Base-by-base conservation (phyloP, 2,797 vertebrate genomes). In the Lithobates sylvaticus region DNA sequence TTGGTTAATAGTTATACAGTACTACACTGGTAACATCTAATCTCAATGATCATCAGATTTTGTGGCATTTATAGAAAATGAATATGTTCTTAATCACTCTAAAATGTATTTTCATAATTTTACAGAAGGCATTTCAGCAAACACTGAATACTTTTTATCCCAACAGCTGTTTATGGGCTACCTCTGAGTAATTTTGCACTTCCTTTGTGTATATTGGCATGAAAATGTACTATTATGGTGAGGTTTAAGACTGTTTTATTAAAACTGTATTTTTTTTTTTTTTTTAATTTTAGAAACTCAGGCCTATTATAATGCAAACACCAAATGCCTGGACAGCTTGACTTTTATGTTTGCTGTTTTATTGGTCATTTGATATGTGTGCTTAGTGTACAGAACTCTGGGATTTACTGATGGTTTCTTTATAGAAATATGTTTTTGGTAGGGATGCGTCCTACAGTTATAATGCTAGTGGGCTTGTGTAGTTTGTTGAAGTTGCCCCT, bases 161-260 rank as follows among this genome's bases (percentile, higher is more conserved):
- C 44, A 68, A 27, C 21, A 76, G 34, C 50, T 64, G 69, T 26
- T 77, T 76, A 34, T 70, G 42, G 64, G 12, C 42, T 76, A n/a
- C 42, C 65, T 76, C 39, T 69, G 64, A 67, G 23, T 39, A 15
- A 84, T 71, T 78, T 34, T 84, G 23, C 78, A 81, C 18, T 71
- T 81, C 13, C 67, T 78, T 61, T 84, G 75, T 83, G 32, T 76
- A 70, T 76, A 26, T 84, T 76, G 27, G 61, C 58, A 70, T 84
- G 6, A 32, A 83, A 39, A 42, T 65, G 23, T 42, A 67, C 29
- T 64, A 58, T 29, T 32, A 50, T 32, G 9, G 58, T 47, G 65
- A 27, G 42, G 26, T 42, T 34, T 44, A 65, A 21, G 64, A 32
- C 42, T 42, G 15, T 10, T 84, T 84, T 69, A 67, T 67, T 65